phyloP scores from a whole-genome alignment of 2,888 invertebrate genomes.

The Agrilus biguttatus region DNA sequence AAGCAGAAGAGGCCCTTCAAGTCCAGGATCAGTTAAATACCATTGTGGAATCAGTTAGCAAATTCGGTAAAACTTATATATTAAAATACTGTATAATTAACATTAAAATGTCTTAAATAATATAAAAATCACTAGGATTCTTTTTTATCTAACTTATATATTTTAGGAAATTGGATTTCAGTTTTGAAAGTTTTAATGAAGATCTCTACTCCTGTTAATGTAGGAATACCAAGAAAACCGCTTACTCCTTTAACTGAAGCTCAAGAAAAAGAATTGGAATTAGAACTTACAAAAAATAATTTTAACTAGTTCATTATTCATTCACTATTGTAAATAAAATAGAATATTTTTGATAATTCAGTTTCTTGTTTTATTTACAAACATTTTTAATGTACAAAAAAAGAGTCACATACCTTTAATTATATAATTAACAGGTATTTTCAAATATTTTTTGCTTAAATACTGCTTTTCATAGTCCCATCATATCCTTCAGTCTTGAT shows the following conservation, averaged over 20 bases:
- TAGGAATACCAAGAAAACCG: slow-evolving; percentile 48
- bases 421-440: too few relatives aligned
- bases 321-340: background rate
- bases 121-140: background rate
- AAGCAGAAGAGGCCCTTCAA: slow-evolving; percentile 32
- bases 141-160: slow-evolving; percentile 5
- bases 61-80: slow-evolving; percentile 31
- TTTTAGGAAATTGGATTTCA: slow-evolving; percentile 50
- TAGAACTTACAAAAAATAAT: slow-evolving; percentile 18
- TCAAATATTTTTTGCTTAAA: too few relatives aligned
- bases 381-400: background rate
- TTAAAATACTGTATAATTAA: background rate
- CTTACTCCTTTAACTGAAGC: slow-evolving; percentile 31
- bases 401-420: too few relatives aligned
- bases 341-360: background rate
- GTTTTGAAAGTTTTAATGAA: slow-evolving; percentile 58
- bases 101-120: background rate
- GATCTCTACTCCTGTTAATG: slow-evolving; percentile 40
- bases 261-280: slow-evolving; percentile 20
- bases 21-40: slow-evolving; percentile 34
- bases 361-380: background rate
- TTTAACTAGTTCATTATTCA: background rate
- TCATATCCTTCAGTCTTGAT: slow-evolving; percentile 14
- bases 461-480: too few relatives aligned
- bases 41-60: slow-evolving; percentile 22